phyloP scores from a whole-genome alignment of 2,888 invertebrate genomes.

The Mesorhabditis spiculigera region DNA sequence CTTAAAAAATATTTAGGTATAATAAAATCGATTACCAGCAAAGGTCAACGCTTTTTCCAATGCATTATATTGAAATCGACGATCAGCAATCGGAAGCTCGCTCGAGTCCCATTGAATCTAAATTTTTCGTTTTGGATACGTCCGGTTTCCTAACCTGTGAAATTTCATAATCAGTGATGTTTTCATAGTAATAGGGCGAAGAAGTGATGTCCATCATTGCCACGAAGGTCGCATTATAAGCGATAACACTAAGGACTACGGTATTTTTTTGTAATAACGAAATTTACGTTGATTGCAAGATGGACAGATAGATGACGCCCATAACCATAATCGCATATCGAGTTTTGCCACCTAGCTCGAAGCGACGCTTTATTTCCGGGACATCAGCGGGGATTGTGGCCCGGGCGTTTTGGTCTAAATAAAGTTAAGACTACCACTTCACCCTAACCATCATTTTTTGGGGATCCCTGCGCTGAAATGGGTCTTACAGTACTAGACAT shows the following conservation, averaged over 20 bases:
- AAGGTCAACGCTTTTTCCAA: conserved; percentile 33
- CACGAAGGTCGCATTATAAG: conserved; percentile 40
- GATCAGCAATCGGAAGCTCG: conserved; percentile 28
- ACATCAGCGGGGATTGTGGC: too few relatives aligned
- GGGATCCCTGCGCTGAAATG: too few relatives aligned
- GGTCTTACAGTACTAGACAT: too few relatives aligned
- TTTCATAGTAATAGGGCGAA: conserved; percentile 30
- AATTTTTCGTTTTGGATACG: neutral
- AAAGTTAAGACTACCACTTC: too few relatives aligned
- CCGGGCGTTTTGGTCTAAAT: too few relatives aligned
- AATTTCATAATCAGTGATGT: conserved; percentile 13
- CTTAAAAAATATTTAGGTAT: conserved; percentile 3
- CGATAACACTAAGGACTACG: conserved; percentile 28
- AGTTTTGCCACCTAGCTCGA: neutral
- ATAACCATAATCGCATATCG: neutral
- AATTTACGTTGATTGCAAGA: neutral
- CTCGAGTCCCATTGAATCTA: conserved; percentile 28
- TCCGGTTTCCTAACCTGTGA: neutral
- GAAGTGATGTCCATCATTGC: conserved; percentile 37
- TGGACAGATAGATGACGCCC: neutral
- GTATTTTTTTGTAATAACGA: neutral
- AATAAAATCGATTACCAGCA: conserved; percentile 17
- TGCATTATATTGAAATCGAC: conserved; percentile 31
- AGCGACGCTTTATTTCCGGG: too few relatives aligned
- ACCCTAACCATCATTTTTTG: too few relatives aligned